A percentile compares a stretch with the other conserved stretches of the same genome.
Evolutionary conservation across 1,140 invertebrate species (phyloP).

Genomic region (Plutomurus gul): DNA sequence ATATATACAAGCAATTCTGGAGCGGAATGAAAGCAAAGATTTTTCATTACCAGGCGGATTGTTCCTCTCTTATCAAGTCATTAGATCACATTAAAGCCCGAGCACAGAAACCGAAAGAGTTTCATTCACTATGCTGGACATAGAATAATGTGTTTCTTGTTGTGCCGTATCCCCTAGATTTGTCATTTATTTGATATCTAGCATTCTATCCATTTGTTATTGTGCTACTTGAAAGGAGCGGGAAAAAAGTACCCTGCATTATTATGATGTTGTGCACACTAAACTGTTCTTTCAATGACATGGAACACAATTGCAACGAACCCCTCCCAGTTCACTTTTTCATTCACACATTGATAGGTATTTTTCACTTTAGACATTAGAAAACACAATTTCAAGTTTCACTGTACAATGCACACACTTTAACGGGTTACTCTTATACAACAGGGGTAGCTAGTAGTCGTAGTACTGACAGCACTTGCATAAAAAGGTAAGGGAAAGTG

Average conservation of each 20-base stretch:
- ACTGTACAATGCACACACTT: too few species aligned
- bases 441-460: too few species aligned
- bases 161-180: background rate
- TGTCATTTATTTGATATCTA: slow-evolving; percentile 24
- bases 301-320: background rate
- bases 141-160: slow-evolving; percentile 17
- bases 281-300: background rate
- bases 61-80: slow-evolving; percentile 27
- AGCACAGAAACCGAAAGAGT: background rate
- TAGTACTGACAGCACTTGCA: too few species aligned
- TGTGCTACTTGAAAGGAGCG: background rate
- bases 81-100: slow-evolving; percentile 30
- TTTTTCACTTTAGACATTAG: too few species aligned
- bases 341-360: too few species aligned
- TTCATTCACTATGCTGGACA: background rate
- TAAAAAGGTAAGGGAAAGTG: too few species aligned
- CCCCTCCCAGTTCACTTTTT: too few species aligned
- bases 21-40: background rate
- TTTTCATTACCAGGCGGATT: background rate
- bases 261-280: background rate
- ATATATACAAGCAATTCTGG: background rate
- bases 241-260: slow-evolving; percentile 8
- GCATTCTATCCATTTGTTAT: slow-evolving; percentile 18
- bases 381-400: too few species aligned
- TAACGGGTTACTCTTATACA: too few species aligned